Percentiles rank a stretch among this genome's conserved stretches.
These are phyloP conservation scores for Chunga burmeisteri DNA, from an alignment of 2,113 vertebrate genomes.

Conservation along the genomic window DNA sequence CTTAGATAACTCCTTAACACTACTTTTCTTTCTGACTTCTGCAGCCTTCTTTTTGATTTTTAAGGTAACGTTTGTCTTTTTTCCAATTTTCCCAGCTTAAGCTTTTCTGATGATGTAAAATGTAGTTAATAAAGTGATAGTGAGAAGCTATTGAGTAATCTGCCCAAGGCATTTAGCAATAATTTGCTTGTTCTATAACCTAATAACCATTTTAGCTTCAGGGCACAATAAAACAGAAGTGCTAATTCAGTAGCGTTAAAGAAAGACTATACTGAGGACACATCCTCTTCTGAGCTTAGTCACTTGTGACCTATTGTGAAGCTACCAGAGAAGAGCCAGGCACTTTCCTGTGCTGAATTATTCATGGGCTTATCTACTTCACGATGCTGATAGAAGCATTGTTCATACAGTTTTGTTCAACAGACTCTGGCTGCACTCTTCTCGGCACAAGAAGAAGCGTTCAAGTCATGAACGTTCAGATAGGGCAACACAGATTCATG, in stretches of 20 bases:
- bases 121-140: slow-evolving; percentile 38
- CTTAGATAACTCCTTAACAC: background rate
- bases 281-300: slow-evolving; percentile 54
- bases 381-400: background rate
- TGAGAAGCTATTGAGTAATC: slow-evolving; percentile 54
- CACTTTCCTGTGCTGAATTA: slow-evolving; percentile 42
- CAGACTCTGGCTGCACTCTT: background rate
- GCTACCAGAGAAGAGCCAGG: slow-evolving; percentile 28
- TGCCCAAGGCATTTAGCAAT: slow-evolving; percentile 55
- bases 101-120: slow-evolving; percentile 18
- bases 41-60: background rate
- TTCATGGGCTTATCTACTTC: slow-evolving; percentile 29
- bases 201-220: slow-evolving; percentile 64
- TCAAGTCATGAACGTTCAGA: background rate
- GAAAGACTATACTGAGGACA: slow-evolving; percentile 58
- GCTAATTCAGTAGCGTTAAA: slow-evolving; percentile 65
- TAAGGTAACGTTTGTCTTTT: background rate
- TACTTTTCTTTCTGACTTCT: background rate
- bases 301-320: slow-evolving; percentile 50
- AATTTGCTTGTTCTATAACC: slow-evolving; percentile 72
- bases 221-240: slow-evolving; percentile 64
- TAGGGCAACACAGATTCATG: background rate
- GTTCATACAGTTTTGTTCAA: background rate
- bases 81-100: background rate
- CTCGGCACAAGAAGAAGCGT: background rate